Evolutionary conservation across 2,888 invertebrate genomes (phyloP), one percentile per base, ranked within the genome.

Genomic region (Aradus depressus): DNA sequence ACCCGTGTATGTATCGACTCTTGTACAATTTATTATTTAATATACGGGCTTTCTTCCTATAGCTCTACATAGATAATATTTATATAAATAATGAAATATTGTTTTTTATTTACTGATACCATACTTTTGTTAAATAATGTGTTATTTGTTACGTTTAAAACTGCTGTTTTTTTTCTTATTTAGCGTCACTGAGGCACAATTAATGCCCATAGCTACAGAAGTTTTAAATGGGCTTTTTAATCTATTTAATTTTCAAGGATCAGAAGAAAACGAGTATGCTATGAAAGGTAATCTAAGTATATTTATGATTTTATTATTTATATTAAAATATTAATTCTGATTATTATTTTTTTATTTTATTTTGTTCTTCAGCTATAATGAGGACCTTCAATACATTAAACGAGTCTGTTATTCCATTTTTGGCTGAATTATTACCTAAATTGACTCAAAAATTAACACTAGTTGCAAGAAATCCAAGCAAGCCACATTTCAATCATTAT

Each of bases 401-500:
- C 67, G 87, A 85, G 26, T 75, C 74, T 6, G 77, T 88, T 14
- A 75, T 93, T 61, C 84, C 88, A 12, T 86, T 77, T 66, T 74
- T 95, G 64, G 80, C 77, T 22, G 77, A 79, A n/a, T 75, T 91
- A 2, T 68, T 96, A 56, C 85, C 88, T 0, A 83, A 87, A 64
- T 72, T 97, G 18, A 91, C 91, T 0, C 77, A 81, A 59, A 89
- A 91, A 67, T 70, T 97, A 37, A 71, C 81, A 3, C 69, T 78
- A 28, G 91, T 93, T 23, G 79, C 92, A 48, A 88, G 88, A 72
- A 97, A 96, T 72, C 90, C 97, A 0, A 89, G 88, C 62, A 88
- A 92, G 63, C 97, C 98, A 0, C 89, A 95, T 67, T 97, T 97
- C 72, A 97, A 97, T 72, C 98, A 99, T 67, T 98, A 88, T 69